Evolutionary conservation across 2,113 vertebrate genomes (phyloP), one percentile per base, ranked within the genome.

Genomic region (Arizona elegans): DNA sequence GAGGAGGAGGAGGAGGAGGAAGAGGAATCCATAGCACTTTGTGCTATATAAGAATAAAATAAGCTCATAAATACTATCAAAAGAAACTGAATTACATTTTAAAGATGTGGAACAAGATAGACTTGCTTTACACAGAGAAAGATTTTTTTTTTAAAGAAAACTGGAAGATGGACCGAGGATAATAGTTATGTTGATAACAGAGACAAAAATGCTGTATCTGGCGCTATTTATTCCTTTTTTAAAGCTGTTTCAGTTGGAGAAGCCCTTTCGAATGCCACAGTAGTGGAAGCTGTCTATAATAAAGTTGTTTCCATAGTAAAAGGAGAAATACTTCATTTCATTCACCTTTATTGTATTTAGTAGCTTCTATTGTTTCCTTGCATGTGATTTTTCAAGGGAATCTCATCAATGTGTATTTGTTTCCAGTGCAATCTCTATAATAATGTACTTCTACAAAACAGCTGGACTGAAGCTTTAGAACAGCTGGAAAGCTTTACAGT

Each of bases 401-500:
- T 47, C 50, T 4, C 54, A 59, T 86, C 81, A 89, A 86, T 50
- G 23, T 52, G 58, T n/a, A 90, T 92, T 92, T 58, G 19, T 54
- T 58, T 92, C 29, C 43, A 33, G 47, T 58, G 52, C 53, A 52
- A 92, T n/a, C 52, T 91, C 47, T 85, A 47, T 58, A 81, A 47
- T n/a, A 89, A 24, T 24, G 23, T 58, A 29, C 24, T 52, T 86
- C 21, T 86, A 5, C 88, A 85, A 23, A 90, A 58, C 65, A 85
- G 53, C 58, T 92, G 65, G 70, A 50, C 43, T 47, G 21, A 75
- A 75, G 24, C 38, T 86, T 85, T 23, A 52, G 29, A 90, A 59
- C 92, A 90, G 92, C 92, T 90, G 88, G 65, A 38, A 43, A 89
- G 65, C 58, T 59, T 92, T 89, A 85, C 11, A 92, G 33, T 52